These are phyloP conservation scores for Olivierus martensii DNA, from an alignment of 1,140 invertebrate genomes.

Conservation along the genomic window DNA sequence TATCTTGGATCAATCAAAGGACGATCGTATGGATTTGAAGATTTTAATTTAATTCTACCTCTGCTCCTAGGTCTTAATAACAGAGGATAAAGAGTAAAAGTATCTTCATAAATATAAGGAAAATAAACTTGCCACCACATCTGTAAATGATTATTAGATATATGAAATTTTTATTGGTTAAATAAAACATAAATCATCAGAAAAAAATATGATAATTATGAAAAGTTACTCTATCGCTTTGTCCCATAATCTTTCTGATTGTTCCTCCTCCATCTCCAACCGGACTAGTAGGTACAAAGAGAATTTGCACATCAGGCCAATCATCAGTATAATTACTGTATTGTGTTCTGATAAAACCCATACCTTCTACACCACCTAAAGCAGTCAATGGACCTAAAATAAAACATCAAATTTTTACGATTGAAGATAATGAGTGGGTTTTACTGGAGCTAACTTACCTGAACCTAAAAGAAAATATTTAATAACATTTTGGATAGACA, in stretches of 20 bases:
- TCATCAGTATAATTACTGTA: constrained; percentile 67
- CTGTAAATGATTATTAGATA: not conserved
- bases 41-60: constrained; percentile 62
- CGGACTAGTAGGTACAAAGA: constrained; percentile 64
- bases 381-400: constrained; percentile 55
- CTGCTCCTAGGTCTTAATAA: constrained; percentile 64
- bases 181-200: too few relatives aligned
- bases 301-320: constrained; percentile 83
- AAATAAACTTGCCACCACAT: not conserved
- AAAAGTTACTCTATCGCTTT: constrained; percentile 38
- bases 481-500: constrained; percentile 46
- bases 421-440: too few relatives aligned
- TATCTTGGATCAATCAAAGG: constrained; percentile 87
- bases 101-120: not conserved
- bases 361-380: constrained; percentile 63
- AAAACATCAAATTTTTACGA: not conserved
- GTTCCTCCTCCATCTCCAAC: constrained; percentile 53
- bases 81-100: constrained; percentile 25
- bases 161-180: too few relatives aligned
- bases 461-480: constrained; percentile 9
- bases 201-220: not conserved
- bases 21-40: constrained; percentile 57
- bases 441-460: not conserved
- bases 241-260: constrained; percentile 53
- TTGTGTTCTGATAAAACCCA: constrained; percentile 72